A percentile compares a stretch with the other conserved stretches of the same genome.
Conservation (phyloP, 2,113 vertebrate species). For the Corythaeola cristata region DNA sequence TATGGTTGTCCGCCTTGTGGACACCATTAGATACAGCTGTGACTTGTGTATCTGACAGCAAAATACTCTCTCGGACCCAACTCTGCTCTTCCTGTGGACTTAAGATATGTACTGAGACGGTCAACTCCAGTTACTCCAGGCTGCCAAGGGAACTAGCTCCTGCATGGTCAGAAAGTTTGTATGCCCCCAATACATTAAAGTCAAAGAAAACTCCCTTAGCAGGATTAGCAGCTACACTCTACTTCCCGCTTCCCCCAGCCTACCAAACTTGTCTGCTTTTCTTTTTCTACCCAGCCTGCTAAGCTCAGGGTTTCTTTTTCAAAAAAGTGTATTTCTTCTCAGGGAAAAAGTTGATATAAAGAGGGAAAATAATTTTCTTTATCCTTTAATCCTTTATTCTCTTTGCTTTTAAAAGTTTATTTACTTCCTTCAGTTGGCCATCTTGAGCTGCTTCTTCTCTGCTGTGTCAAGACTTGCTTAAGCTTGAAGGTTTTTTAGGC, state of each 20-base stretch:
- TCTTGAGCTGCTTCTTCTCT: constrained; percentile 38
- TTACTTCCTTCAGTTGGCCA: constrained; percentile 23
- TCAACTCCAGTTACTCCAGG: not conserved
- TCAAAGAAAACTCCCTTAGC: not conserved
- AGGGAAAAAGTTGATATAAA: constrained; percentile 27
- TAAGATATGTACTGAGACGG: not conserved
- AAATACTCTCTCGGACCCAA: not conserved
- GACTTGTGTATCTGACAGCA: not conserved
- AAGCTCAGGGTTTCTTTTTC: constrained; percentile 23
- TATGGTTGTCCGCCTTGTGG: not conserved
- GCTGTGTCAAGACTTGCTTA: constrained; percentile 60
- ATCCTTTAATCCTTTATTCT: constrained; percentile 62
- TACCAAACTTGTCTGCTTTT: not conserved
- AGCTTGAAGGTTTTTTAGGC: constrained; percentile 67
- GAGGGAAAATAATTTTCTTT: constrained; percentile 55
- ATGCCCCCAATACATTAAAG: not conserved
- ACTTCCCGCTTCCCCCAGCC: not conserved
- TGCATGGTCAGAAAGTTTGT: not conserved
- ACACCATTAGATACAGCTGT: not conserved
- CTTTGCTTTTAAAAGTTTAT: constrained; percentile 49
- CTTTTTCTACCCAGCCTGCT: not conserved
- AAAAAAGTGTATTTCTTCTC: not conserved
- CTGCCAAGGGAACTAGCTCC: not conserved
- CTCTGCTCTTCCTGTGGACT: not conserved
- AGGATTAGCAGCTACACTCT: not conserved